Conservation (phyloP, 1,140 invertebrate species). For the Cydia strobilella region DNA sequence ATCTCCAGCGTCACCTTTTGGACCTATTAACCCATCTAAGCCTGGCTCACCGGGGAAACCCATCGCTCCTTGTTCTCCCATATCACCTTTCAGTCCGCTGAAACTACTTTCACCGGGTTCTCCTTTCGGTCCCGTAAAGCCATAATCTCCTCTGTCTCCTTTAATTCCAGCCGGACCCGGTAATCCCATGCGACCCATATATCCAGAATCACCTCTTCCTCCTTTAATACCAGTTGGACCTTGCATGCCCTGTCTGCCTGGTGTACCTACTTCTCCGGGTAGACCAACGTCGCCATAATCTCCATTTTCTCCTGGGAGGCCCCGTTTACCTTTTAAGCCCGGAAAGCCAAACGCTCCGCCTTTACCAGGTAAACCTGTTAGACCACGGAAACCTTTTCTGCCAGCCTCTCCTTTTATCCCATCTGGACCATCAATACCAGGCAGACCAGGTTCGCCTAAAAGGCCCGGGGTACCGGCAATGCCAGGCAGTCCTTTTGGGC, state of each 20-base stretch:
- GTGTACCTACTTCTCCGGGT: conserved; percentile 78
- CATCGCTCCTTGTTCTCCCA: conserved; percentile 62
- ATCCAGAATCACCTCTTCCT: conserved; percentile 73
- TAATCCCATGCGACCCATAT: conserved; percentile 52
- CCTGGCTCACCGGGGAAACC: conserved; percentile 46
- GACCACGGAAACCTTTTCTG: conserved; percentile 66
- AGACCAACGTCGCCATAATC: conserved; percentile 80
- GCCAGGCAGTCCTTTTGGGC: conserved; percentile 73
- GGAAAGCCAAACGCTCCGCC: conserved; percentile 76
- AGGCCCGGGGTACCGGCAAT: conserved; percentile 79
- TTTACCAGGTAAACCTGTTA: conserved; percentile 66
- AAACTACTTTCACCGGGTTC: conserved; percentile 79
- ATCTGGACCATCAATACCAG: conserved; percentile 72
- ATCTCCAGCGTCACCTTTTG: conserved; percentile 80
- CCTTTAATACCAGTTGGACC: conserved; percentile 84
- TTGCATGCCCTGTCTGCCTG: conserved; percentile 79
- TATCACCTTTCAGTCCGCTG: conserved; percentile 70
- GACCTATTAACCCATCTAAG: conserved; percentile 75
- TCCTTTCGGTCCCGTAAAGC: conserved; percentile 57
- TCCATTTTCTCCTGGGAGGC: conserved; percentile 80
- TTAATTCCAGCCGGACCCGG: conserved; percentile 83
- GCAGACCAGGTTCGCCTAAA: conserved; percentile 68
- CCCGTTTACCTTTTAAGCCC: conserved; percentile 81
- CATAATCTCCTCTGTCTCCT: conserved; percentile 82
- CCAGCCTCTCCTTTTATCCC: conserved; percentile 78